A percentile compares a stretch with the other conserved stretches of the same genome.
These are phyloP conservation scores for Entomobrya multifasciata DNA, from an alignment of 2,888 invertebrate genomes.

Conservation along the genomic window DNA sequence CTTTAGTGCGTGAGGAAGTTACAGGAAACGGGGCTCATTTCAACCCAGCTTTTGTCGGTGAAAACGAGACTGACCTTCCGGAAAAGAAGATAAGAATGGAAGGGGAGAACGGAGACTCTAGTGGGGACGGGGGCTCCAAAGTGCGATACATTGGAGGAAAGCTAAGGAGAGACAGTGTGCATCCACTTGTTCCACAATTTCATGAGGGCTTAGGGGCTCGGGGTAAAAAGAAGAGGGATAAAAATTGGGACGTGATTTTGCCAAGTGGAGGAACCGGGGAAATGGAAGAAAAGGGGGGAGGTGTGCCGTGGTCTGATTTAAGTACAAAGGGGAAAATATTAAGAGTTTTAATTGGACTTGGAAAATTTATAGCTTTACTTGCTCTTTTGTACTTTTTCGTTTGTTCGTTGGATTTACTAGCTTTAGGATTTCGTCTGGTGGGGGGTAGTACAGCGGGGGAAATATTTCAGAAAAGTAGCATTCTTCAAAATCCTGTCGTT, in stretches of 20 bases:
- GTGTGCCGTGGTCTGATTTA: conserved; percentile 12
- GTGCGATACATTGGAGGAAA: conserved; percentile 49
- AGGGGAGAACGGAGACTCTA: background rate
- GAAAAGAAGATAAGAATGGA: too few species aligned
- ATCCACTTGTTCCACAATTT: conserved; percentile 39
- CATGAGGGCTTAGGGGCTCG: too few species aligned
- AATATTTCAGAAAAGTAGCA: too few species aligned
- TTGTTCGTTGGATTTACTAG: too few species aligned
- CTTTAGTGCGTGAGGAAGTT: conserved; percentile 24
- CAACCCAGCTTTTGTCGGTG: conserved; percentile 45
- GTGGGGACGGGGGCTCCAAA: conserved; percentile 29
- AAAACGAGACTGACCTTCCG: conserved; percentile 38
- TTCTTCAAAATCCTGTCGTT: too few species aligned
- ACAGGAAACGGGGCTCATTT: conserved; percentile 30
- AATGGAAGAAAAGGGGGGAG: background rate
- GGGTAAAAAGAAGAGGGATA: too few species aligned
- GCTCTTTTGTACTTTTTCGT: too few species aligned
- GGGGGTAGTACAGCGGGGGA: too few species aligned
- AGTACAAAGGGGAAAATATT: conserved; percentile 16
- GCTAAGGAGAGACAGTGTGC: conserved; percentile 51
- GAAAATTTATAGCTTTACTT: conserved; percentile 39
- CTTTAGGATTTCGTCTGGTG: too few species aligned
- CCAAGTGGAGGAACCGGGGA: background rate
- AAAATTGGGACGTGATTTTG: conserved; percentile 37
- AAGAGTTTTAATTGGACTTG: background rate